Percentiles rank a stretch among this genome's conserved stretches.
Conservation (phyloP, 2,113 vertebrate species). For the Rhinopomastus cyanomelas region DNA sequence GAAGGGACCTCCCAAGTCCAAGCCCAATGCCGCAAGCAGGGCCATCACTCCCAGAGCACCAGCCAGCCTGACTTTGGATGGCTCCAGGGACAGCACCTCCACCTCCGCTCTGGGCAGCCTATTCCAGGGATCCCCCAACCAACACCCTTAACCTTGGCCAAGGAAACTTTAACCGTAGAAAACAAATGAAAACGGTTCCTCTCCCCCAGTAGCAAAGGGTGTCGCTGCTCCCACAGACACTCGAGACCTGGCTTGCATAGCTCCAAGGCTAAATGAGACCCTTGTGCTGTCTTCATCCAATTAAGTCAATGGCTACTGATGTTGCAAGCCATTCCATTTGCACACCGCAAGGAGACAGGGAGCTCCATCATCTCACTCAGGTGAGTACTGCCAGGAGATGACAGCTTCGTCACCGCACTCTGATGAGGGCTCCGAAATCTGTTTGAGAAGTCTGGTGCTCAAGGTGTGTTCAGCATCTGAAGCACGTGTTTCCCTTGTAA, state of each 20-base stretch:
- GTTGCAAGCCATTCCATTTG: not conserved
- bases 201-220: not conserved
- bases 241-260: not conserved
- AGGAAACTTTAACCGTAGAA: not conserved
- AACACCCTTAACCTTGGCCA: not conserved
- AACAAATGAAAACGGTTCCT: not conserved
- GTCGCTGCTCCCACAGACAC: not conserved
- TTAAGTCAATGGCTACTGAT: not conserved
- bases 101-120: too few species aligned
- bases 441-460: not conserved
- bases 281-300: not conserved
- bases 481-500: conserved; percentile 24
- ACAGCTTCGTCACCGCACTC: not conserved
- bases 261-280: not conserved
- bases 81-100: too few species aligned
- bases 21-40: too few species aligned
- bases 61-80: too few species aligned
- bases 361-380: not conserved
- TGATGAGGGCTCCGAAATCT: not conserved
- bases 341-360: not conserved
- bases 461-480: conserved; percentile 19
- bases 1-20: too few species aligned
- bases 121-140: too few species aligned
- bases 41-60: too few species aligned
- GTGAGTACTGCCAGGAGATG: too few species aligned